Evolutionary conservation across 2,888 invertebrate genomes (phyloP).

Genomic region (Clitarchus hookeri): DNA sequence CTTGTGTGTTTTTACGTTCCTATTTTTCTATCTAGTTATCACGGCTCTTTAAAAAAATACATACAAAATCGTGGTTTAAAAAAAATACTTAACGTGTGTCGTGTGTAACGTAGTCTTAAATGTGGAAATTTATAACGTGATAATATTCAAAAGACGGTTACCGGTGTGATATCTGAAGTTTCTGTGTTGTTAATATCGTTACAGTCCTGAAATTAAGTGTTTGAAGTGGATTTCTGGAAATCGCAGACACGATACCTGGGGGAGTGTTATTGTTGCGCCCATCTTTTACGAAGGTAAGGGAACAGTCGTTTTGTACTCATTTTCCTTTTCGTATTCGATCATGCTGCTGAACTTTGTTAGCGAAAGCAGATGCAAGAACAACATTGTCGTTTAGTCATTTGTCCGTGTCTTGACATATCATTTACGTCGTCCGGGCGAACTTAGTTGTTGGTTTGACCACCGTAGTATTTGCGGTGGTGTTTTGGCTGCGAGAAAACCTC

Average conservation of each 20-base stretch:
- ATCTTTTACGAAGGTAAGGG: slow-evolving; percentile 5
- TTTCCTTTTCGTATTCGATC: too few species aligned
- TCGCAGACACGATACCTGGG: not conserved
- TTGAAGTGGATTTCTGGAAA: not conserved
- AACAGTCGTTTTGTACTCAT: not conserved
- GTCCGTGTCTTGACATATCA: too few species aligned
- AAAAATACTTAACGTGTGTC: not conserved
- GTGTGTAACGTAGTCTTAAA: not conserved
- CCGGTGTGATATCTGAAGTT: not conserved
- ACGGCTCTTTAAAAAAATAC: not conserved
- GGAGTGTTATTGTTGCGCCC: not conserved
- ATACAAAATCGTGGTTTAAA: not conserved
- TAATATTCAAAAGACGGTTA: not conserved
- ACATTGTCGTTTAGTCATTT: too few species aligned
- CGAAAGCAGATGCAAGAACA: too few species aligned
- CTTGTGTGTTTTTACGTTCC: not conserved
- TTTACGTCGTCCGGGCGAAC: too few species aligned
- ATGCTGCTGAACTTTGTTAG: too few species aligned
- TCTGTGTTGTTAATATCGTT: not conserved
- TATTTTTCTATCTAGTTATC: not conserved
- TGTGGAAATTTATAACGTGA: not conserved
- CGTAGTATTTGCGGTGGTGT: too few species aligned
- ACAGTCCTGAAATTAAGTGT: not conserved
- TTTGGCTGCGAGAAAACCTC: too few species aligned
- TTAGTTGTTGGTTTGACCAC: too few species aligned